Evolutionary conservation across 2,888 invertebrate species (phyloP).

Genomic region (Lycia hirtaria): DNA sequence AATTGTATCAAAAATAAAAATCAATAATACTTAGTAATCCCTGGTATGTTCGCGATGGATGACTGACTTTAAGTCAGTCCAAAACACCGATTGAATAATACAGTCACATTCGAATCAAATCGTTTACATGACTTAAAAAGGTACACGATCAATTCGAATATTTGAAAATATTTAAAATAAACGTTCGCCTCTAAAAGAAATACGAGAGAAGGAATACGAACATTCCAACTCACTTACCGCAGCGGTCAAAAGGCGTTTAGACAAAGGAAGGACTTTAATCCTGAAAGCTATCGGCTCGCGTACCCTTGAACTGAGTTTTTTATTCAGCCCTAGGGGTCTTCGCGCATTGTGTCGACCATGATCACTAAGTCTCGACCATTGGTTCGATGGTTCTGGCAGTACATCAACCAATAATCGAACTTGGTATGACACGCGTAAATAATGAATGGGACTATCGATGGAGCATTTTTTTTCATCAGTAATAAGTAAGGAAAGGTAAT

Average conservation of each 20-base stretch:
- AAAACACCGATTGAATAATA: not conserved
- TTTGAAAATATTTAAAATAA: not conserved
- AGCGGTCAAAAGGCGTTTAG: constrained; percentile 38
- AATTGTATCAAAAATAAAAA: no score
- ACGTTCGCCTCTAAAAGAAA: constrained; percentile 8
- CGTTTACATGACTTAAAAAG: not conserved
- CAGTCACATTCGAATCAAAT: no score
- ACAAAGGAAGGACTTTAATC: constrained; percentile 49
- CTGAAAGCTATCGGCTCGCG: constrained; percentile 55
- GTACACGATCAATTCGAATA: not conserved
- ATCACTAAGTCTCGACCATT: no score
- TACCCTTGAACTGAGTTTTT: constrained; percentile 41
- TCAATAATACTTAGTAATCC: no score
- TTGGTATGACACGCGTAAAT: no score
- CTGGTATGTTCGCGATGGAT: no score
- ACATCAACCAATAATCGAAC: no score
- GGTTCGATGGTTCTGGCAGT: no score
- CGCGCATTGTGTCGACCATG: not conserved
- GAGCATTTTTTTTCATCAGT: no score
- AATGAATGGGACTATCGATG: no score
- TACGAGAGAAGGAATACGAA: constrained; percentile 5
- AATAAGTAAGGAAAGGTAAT: no score
- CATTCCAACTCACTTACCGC: constrained; percentile 48
- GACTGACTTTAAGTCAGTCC: no score
- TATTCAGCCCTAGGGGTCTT: constrained; percentile 19